phyloP scores from a whole-genome alignment of 2,888 invertebrate genomes.

The Pterobdella sp. region DNA sequence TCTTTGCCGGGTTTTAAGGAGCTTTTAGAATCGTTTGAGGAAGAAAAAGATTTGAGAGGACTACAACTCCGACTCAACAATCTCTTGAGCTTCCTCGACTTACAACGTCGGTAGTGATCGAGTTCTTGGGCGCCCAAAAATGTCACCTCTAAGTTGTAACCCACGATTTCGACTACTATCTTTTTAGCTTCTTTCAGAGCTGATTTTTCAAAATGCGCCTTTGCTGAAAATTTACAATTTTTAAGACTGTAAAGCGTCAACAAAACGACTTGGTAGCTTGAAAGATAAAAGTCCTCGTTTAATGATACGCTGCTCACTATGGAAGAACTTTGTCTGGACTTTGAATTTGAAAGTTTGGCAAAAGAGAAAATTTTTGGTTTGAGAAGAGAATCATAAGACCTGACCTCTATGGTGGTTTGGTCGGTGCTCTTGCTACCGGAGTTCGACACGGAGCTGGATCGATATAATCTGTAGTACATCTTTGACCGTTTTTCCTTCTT shows the following conservation, averaged over 20 bases:
- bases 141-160: slow-evolving; percentile 5
- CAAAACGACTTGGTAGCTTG: slow-evolving; percentile 1
- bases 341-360: neutral
- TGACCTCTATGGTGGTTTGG: neutral
- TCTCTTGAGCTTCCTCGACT: neutral
- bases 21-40: neutral
- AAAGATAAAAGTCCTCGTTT: neutral
- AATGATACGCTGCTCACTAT: neutral
- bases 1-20: neutral
- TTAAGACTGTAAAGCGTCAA: slow-evolving; percentile 8
- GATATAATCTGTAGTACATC: neutral
- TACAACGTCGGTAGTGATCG: neutral
- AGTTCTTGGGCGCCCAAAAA: neutral
- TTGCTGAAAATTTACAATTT: slow-evolving; percentile 18
- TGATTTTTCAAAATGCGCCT: neutral
- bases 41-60: neutral
- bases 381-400: neutral
- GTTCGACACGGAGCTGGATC: neutral
- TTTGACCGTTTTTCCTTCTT: neutral
- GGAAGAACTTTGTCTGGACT: neutral
- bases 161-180: slow-evolving; percentile 8
- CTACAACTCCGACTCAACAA: neutral
- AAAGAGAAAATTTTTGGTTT: neutral
- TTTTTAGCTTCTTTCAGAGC: neutral
- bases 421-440: neutral